A percentile compares a stretch with the other conserved stretches of the same genome.
These are phyloP conservation scores for Acipenser oxyrinchus DNA, from an alignment of 2,797 vertebrate genomes.

Conservation along the genomic window DNA sequence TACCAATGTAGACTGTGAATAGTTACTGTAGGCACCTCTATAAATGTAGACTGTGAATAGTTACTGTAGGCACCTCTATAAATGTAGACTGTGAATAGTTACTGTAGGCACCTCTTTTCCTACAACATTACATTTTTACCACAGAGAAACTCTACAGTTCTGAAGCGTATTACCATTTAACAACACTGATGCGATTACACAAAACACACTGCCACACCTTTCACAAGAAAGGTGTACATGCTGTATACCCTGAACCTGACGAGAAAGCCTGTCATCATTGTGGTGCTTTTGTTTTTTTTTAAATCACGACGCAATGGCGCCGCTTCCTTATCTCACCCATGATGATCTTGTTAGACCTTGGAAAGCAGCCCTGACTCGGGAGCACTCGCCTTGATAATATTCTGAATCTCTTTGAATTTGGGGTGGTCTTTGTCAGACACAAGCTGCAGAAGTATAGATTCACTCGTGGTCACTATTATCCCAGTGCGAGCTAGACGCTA, in stretches of 20 bases:
- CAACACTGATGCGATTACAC: slow-evolving; percentile 12
- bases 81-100: slow-evolving; percentile 18
- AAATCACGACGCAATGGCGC: background rate
- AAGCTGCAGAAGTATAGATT: slow-evolving; percentile 75
- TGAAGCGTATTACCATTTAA: slow-evolving; percentile 11
- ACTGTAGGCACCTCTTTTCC: slow-evolving; percentile 18
- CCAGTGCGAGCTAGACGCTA: slow-evolving; percentile 74
- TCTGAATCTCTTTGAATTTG: slow-evolving; percentile 82
- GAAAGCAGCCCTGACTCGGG: slow-evolving; percentile 80
- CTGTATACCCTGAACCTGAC: background rate
- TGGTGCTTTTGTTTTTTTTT: background rate
- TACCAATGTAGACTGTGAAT: too few species aligned
- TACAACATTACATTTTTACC: background rate
- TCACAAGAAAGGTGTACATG: too few species aligned
- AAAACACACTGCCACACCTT: background rate
- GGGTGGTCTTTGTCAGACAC: slow-evolving; percentile 81
- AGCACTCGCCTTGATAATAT: slow-evolving; percentile 79
- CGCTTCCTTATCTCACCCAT: background rate
- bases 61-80: too few species aligned
- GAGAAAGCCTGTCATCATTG: background rate
- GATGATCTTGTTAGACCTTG: slow-evolving; percentile 56
- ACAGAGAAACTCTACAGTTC: slow-evolving; percentile 13
- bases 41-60: too few species aligned
- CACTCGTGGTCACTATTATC: slow-evolving; percentile 77
- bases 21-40: too few species aligned